Conservation (phyloP, 2,888 invertebrate species). For the Yponomeuta evonymella region DNA sequence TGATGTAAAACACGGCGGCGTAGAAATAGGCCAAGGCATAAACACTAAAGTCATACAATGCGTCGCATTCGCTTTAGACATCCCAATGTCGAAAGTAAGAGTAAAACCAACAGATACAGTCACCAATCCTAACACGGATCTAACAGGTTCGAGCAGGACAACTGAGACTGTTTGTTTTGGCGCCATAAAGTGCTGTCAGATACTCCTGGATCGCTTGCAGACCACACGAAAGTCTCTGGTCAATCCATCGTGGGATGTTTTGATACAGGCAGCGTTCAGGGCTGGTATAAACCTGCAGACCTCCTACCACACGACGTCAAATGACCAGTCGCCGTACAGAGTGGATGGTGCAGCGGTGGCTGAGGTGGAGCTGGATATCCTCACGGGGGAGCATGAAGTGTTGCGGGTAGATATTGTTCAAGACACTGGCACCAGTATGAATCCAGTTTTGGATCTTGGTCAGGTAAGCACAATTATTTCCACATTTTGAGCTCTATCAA, state of each 20-base stretch:
- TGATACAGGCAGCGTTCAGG: constrained; percentile 30
- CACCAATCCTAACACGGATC: constrained; percentile 77
- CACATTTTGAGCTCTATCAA: no score
- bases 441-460: constrained; percentile 75
- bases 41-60: constrained; percentile 83
- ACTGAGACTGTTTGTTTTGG: constrained; percentile 45
- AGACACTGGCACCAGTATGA: constrained; percentile 75
- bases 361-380: constrained; percentile 79
- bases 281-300: constrained; percentile 36
- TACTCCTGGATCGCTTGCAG: constrained; percentile 45
- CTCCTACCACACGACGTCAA: constrained; percentile 30
- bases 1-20: constrained; percentile 81
- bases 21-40: constrained; percentile 89
- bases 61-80: constrained; percentile 79
- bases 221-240: constrained; percentile 38
- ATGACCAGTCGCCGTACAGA: constrained; percentile 45
- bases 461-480: constrained; percentile 40
- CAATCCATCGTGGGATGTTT: constrained; percentile 42
- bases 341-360: constrained; percentile 69
- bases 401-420: constrained; percentile 73
- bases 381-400: constrained; percentile 77
- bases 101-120: constrained; percentile 79
- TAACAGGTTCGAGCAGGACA: constrained; percentile 79
- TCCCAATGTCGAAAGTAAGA: constrained; percentile 78
- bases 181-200: constrained; percentile 52